These are phyloP conservation scores for Phaethon lepturus DNA, from an alignment of 2,113 vertebrate species.

Conservation along the genomic window DNA sequence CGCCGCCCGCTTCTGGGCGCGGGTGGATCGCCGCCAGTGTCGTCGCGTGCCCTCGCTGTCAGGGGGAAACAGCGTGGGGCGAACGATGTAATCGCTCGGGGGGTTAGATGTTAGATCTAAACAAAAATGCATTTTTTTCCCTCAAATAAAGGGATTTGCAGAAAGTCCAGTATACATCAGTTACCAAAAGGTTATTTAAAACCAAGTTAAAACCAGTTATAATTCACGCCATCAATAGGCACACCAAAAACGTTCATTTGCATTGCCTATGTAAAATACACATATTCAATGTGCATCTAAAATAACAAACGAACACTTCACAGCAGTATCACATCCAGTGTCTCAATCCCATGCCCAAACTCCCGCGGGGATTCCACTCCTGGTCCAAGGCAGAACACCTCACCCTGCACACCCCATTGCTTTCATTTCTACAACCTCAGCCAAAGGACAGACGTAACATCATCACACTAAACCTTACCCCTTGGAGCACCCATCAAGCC, in stretches of 20 bases:
- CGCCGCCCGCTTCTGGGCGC: no score
- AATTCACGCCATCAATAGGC: constrained; percentile 44
- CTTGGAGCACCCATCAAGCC: neutral
- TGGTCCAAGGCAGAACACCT: neutral
- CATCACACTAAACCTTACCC: neutral
- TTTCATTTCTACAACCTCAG: neutral
- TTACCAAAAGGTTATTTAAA: constrained; percentile 50
- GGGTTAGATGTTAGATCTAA: neutral
- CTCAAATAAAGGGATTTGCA: neutral
- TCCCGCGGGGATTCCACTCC: constrained; percentile 42
- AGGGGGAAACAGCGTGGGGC: neutral
- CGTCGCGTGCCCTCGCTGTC: neutral
- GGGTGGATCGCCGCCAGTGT: no score
- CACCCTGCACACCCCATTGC: constrained; percentile 15
- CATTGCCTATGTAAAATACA: neutral
- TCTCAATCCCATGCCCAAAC: neutral
- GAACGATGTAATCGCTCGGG: neutral
- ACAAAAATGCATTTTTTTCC: neutral
- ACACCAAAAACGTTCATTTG: constrained; percentile 26
- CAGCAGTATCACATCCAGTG: neutral
- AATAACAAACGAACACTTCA: neutral
- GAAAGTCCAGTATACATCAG: constrained; percentile 32
- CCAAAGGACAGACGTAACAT: neutral
- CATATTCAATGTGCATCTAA: neutral
- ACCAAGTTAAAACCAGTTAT: constrained; percentile 17